These are phyloP conservation scores for Lissocephala sabroskyi DNA, from an alignment of 2,888 invertebrate genomes.

Conservation along the genomic window DNA sequence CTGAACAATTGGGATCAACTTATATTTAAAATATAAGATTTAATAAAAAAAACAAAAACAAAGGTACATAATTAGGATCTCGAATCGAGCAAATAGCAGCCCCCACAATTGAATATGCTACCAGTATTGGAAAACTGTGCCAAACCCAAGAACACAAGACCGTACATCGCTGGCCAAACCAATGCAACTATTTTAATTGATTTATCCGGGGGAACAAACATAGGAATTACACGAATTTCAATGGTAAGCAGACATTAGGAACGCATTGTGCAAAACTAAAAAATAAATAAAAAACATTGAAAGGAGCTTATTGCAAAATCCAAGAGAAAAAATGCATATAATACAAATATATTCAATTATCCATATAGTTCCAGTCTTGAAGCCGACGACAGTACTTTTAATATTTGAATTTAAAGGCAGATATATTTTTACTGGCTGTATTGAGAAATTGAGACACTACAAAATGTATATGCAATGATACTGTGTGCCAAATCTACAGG, in stretches of 20 bases:
- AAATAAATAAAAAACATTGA: no score
- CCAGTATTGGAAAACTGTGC: conserved; percentile 37
- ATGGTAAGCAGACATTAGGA: no score
- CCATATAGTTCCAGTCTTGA: no score
- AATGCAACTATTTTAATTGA: conserved; percentile 38
- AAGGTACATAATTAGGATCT: no score
- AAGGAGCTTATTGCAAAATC: conserved; percentile 53
- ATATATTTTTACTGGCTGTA: background rate
- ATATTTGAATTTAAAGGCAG: conserved; percentile 17
- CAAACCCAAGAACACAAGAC: conserved; percentile 29
- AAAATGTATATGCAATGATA: no score
- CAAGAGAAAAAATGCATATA: conserved; percentile 30
- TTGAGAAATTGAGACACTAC: no score
- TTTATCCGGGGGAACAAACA: conserved; percentile 68
- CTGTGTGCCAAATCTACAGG: background rate
- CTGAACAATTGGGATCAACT: conserved; percentile 73
- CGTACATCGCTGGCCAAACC: conserved; percentile 22
- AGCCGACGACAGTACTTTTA: no score
- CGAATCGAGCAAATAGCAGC: conserved; percentile 22
- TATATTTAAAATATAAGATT: conserved; percentile 71
- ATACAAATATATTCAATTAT: no score
- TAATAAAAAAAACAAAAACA: conserved; percentile 57
- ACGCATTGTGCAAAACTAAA: no score
- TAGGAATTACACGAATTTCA: conserved; percentile 71
- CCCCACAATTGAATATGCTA: conserved; percentile 19